A percentile compares a stretch with the other conserved stretches of the same genome.
phyloP scores from a whole-genome alignment of 1,140 invertebrate genomes.

The Apocrypta bakeri region DNA sequence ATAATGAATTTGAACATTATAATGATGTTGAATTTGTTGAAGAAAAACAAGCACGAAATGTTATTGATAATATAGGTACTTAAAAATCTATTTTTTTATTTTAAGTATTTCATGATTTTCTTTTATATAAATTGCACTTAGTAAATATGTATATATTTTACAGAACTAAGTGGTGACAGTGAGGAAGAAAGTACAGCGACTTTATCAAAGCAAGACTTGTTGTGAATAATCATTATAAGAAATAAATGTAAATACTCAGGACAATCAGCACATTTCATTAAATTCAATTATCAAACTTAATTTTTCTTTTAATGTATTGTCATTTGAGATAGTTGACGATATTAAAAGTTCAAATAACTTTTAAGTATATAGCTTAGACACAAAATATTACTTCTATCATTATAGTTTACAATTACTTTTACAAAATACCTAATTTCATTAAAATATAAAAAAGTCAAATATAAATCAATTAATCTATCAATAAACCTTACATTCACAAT shows the following conservation, averaged over 20 bases:
- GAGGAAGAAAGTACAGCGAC: conserved; percentile 72
- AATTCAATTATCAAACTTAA: conserved; percentile 30
- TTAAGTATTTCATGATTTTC: conserved; percentile 23
- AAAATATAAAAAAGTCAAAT: conserved; percentile 62
- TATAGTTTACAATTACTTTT: conserved; percentile 56
- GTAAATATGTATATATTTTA: conserved; percentile 56
- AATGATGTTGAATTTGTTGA: conserved; percentile 66
- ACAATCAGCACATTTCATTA: conserved; percentile 50
- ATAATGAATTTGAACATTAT: conserved; percentile 62
- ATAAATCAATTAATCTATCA: conserved; percentile 55
- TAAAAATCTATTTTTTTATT: conserved; percentile 30
- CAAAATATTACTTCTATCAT: conserved; percentile 27
- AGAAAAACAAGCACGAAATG: conserved; percentile 59
- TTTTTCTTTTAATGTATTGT: conserved; percentile 41
- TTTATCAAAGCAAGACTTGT: conserved; percentile 49
- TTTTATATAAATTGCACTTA: conserved; percentile 53
- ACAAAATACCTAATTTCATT: conserved; percentile 62
- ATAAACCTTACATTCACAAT: conserved; percentile 53
- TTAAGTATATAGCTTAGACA: conserved; percentile 47
- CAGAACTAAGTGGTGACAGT: conserved; percentile 73
- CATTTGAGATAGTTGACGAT: conserved; percentile 11
- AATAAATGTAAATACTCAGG: conserved; percentile 57
- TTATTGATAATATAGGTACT: conserved; percentile 69
- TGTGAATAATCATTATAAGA: conserved; percentile 43
- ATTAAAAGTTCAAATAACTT: conserved; percentile 8